Percentiles rank a stretch among this genome's conserved stretches.
Conservation (phyloP, 2,888 invertebrate genomes). For the Trachelus stipa region DNA sequence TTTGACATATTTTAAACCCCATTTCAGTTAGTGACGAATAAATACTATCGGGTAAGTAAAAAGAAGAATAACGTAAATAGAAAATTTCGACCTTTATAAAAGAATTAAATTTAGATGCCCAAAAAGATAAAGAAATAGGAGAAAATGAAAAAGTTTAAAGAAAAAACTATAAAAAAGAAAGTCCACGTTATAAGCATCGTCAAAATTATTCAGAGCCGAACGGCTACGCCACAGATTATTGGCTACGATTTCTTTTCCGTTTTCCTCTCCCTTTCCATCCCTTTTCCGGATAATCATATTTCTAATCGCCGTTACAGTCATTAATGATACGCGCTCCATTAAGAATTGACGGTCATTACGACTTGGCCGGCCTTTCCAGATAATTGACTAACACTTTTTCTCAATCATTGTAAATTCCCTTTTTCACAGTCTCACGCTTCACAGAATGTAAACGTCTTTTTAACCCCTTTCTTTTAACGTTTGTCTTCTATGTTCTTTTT, state of each 20-base stretch:
- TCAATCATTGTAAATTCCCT: not conserved
- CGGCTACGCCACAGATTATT: slow-evolving; percentile 53
- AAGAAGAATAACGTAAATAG: no score
- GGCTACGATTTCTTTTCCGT: slow-evolving; percentile 41
- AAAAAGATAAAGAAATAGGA: no score
- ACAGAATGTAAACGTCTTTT: not conserved
- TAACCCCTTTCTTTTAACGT: not conserved
- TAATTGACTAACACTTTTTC: not conserved
- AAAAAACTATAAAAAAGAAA: slow-evolving; percentile 27
- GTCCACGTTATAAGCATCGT: slow-evolving; percentile 30
- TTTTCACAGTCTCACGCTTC: not conserved
- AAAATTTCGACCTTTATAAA: no score
- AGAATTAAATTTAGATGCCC: no score
- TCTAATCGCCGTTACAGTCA: not conserved
- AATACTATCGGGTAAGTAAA: no score
- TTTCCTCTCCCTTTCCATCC: not conserved
- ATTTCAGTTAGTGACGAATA: no score
- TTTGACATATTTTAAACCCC: no score
- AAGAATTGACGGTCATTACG: not conserved
- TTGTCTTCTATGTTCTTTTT: not conserved
- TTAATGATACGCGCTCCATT: not conserved
- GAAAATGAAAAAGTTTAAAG: not conserved
- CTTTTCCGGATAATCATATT: not conserved
- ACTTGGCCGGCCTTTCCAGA: not conserved
- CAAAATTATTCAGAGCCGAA: slow-evolving; percentile 60